Evolutionary conservation across 2,888 invertebrate species (phyloP), one percentile per base, ranked within the genome.

Genomic region (Coenonympha glycerion): DNA sequence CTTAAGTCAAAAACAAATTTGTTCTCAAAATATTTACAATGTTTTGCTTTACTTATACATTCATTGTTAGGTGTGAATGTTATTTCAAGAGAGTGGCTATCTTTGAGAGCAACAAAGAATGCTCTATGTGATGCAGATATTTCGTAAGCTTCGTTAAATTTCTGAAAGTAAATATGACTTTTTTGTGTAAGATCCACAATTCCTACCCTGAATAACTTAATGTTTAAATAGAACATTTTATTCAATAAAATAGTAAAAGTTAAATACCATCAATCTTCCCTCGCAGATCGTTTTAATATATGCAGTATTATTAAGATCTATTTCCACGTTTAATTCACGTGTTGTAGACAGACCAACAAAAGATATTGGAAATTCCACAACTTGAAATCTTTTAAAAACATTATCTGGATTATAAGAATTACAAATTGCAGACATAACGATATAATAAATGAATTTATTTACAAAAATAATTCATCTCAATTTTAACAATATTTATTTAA

Each of bases 81-180:
- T 48, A 86, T 75, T 59, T 69, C 57, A 37, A 85, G 55, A 1
- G 66, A 69, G 16, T 62, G 65, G 0, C 71, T 60, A 58, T 76
- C 65, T 47, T 73, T 57, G 48, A 59, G 62, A 18, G 52, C 52
- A 44, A 86, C 63, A 40, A 60, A 51, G 62, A 77, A 87, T 6
- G 86, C 79, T 66, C 84, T 71, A 56, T 87, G 82, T n/a, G 81
- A 69, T 30, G 86, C 78, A 57, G 88, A 88, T 61, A 81, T 66
- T 63, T 79, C 71, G 18, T 76, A 75, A 6, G 85, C 82, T 16
- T 83, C 77, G n/a, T 76, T 67, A 59, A 85, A 80, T 66, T 71
- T 78, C 86, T 87, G 62, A 49, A 69, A 73, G 53, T n/a, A 40
- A 30, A 36, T 3, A 8, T 8, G 22, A 3, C 15, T 13, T 15